Evolutionary conservation across 2,888 invertebrate species (phyloP), one percentile per base, ranked within the genome.

Genomic region (Meteorus cinctellus): DNA sequence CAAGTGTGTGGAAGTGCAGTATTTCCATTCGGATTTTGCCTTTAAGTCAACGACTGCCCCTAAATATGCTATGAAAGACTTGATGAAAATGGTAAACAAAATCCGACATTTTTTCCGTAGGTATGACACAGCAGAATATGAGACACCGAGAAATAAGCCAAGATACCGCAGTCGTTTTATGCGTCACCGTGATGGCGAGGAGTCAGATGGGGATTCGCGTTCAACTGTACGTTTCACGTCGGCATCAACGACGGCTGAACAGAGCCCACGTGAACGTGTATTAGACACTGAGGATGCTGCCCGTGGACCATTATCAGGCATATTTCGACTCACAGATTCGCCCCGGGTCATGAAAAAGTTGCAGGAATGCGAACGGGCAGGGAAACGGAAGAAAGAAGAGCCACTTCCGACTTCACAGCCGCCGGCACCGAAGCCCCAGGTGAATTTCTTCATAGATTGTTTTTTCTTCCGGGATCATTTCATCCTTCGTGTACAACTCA

Each of bases 271-370:
- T 81, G 94, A 95, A 84, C 91, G 93, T 45, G 95, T 97, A 0
- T 90, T 95, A 76, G 97, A 97, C 86, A 97, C 97, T 8, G 97
- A 97, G 90, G 97, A 97, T 86, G 96, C 96, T 0, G 95, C 96
- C 14, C 92, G 94, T 67, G 96, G 92, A 14, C 97, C 97, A 6
- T 91, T 98, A 2, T 97, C 97, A 90, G 97, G 97, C 73, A 96
- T 97, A 85, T 96, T 95, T 78, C 92, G 97, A 59, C 90, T 97
- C 41, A 94, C 94, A 72, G 97, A 97, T 88, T 97, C 96, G 70
- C 95, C 97, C 0, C 92, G 96, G 76, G 96, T 97, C 8, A 96
- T 97, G 93, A 96, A 96, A 88, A 94, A 96, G 79, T 92, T 97
- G 83, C 94, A 96, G 85, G 97, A 97, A 82, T 94, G 93, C 81